Evolutionary conservation across 2,113 vertebrate species (phyloP).

Genomic region (Gopherus flavomarginatus): DNA sequence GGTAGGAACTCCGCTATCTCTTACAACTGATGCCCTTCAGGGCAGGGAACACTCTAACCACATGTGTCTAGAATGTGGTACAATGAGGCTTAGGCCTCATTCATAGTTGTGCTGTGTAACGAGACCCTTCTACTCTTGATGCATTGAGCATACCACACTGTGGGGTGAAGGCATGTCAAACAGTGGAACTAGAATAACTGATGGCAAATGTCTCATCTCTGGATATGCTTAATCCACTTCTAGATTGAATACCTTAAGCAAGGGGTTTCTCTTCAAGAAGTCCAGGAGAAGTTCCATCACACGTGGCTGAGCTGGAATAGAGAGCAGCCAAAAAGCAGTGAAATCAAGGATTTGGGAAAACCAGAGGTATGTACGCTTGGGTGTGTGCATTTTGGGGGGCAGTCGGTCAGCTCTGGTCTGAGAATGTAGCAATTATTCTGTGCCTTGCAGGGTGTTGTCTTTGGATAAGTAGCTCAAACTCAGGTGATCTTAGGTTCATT

Average conservation of each 20-base stretch:
- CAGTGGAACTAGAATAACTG: not conserved
- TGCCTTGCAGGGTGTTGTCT: too few species aligned
- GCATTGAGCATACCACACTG: too few species aligned
- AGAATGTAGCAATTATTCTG: too few species aligned
- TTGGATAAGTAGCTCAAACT: too few species aligned
- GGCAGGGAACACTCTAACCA: not conserved
- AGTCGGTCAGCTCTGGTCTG: too few species aligned
- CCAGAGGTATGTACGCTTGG: not conserved
- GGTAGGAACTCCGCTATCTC: constrained; percentile 33
- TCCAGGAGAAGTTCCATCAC: constrained; percentile 80
- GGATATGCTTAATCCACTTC: not conserved
- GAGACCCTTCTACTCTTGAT: not conserved
- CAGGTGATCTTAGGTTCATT: too few species aligned
- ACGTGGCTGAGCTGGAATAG: constrained; percentile 80
- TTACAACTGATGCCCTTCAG: not conserved
- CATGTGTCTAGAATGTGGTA: not conserved
- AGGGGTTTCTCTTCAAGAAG: constrained; percentile 76
- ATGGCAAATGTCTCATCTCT: too few species aligned
- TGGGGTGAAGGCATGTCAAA: not conserved
- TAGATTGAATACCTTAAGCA: constrained; percentile 70
- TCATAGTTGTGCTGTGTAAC: not conserved
- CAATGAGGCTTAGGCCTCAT: not conserved
- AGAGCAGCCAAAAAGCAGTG: constrained; percentile 26
- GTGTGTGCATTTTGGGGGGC: too few species aligned
- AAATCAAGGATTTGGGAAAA: not conserved